These are phyloP conservation scores for Semotilus atromaculatus DNA, from an alignment of 2,797 vertebrate species.

Conservation along the genomic window DNA sequence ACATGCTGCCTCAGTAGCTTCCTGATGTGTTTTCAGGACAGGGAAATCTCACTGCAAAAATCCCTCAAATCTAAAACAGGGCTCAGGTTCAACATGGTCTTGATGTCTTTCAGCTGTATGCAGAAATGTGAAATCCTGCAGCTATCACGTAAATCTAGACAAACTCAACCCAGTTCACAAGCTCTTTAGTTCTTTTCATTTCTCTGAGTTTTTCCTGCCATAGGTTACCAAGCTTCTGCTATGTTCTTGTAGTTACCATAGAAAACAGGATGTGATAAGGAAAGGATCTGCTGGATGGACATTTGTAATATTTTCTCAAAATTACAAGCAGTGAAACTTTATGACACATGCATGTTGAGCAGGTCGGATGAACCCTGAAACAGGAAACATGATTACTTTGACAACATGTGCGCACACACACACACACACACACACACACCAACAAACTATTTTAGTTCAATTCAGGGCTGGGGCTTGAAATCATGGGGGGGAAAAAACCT, in stretches of 20 bases:
- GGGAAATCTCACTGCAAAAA: slow-evolving; percentile 17
- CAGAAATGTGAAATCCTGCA: slow-evolving; percentile 62
- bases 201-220: slow-evolving; percentile 32
- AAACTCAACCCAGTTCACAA: slow-evolving; percentile 35
- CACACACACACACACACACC: background rate
- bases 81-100: slow-evolving; percentile 52
- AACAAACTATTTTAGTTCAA: slow-evolving; percentile 56
- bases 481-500: slow-evolving; percentile 45
- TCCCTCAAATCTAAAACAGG: slow-evolving; percentile 46
- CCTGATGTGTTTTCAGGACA: background rate
- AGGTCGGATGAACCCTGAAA: slow-evolving; percentile 52
- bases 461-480: slow-evolving; percentile 56
- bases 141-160: slow-evolving; percentile 58
- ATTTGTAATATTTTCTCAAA: slow-evolving; percentile 17
- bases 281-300: background rate
- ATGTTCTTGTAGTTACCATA: slow-evolving; percentile 14
- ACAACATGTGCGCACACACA: background rate
- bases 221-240: background rate
- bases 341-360: slow-evolving; percentile 28
- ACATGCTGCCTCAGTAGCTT: background rate
- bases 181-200: slow-evolving; percentile 9
- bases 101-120: slow-evolving; percentile 67
- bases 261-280: slow-evolving; percentile 32
- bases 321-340: slow-evolving; percentile 23
- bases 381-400: slow-evolving; percentile 53